Conservation (phyloP, 1,140 invertebrate genomes). For the Nasonia longicornis region DNA sequence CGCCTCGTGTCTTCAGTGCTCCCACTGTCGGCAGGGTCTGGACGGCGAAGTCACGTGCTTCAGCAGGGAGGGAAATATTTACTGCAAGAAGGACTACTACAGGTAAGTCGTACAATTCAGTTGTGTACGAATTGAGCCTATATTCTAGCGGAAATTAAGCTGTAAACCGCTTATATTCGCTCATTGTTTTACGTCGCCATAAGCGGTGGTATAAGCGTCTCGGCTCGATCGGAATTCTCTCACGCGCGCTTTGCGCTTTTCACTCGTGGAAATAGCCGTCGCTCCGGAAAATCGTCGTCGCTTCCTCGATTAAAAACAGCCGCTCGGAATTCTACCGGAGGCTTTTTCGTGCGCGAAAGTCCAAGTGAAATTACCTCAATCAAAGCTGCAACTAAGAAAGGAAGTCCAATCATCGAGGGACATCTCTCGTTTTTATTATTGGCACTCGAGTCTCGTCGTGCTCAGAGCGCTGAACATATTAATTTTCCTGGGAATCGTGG, state of each 20-base stretch:
- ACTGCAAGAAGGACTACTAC: slow-evolving; percentile 98
- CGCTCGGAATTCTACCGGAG: no score
- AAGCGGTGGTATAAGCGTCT: slow-evolving; percentile 26
- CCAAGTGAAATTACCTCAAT: neutral
- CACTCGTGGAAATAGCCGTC: slow-evolving; percentile 58
- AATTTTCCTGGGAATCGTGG: slow-evolving; percentile 45
- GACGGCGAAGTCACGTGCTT: slow-evolving; percentile 95
- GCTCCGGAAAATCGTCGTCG: slow-evolving; percentile 48
- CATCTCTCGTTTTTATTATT: slow-evolving; percentile 40
- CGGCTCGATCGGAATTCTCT: slow-evolving; percentile 55
- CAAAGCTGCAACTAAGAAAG: neutral
- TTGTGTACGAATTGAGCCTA: neutral
- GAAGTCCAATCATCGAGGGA: neutral
- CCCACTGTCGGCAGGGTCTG: slow-evolving; percentile 88
- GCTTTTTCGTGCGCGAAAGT: neutral
- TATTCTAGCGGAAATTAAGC: neutral
- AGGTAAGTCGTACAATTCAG: slow-evolving; percentile 77
- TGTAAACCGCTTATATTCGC: neutral
- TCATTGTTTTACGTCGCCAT: slow-evolving; percentile 42
- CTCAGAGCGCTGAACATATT: slow-evolving; percentile 35
- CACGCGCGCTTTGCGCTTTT: slow-evolving; percentile 52
- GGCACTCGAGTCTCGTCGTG: slow-evolving; percentile 34
- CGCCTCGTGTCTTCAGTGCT: slow-evolving; percentile 90
- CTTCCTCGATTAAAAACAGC: slow-evolving; percentile 8
- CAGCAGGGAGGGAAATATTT: slow-evolving; percentile 92